phyloP scores from a whole-genome alignment of 2,888 invertebrate species.

The Xylota segnis region DNA sequence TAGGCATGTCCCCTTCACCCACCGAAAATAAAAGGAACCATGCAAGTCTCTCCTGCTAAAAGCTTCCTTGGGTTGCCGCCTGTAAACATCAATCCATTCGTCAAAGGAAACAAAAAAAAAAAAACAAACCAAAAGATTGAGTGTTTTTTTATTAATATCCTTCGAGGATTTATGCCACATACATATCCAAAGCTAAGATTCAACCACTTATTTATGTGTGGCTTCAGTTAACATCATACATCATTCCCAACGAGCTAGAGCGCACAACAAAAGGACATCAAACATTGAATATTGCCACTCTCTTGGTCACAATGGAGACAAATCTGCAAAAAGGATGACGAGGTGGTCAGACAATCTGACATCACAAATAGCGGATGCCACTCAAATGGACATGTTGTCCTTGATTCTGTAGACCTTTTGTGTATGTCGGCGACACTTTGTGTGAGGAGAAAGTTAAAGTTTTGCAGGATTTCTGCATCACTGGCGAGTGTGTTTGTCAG shows the following conservation, averaged over 20 bases:
- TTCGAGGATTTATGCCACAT: slow-evolving; percentile 34
- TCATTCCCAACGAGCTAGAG: slow-evolving; percentile 37
- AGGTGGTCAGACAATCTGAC: slow-evolving; percentile 56
- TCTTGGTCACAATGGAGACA: slow-evolving; percentile 32
- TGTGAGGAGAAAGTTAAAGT: neutral
- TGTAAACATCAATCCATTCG: slow-evolving; percentile 74
- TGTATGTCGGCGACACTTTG: slow-evolving; percentile 3
- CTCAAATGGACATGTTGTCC: slow-evolving; percentile 43
- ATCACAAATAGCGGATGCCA: slow-evolving; percentile 57
- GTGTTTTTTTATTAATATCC: slow-evolving; percentile 74
- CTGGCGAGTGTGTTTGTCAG: neutral
- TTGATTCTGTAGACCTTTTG: slow-evolving; percentile 22
- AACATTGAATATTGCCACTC: slow-evolving; percentile 55
- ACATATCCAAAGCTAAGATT: slow-evolving; percentile 49
- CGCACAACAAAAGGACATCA: slow-evolving; percentile 57
- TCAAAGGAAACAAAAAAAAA: slow-evolving; percentile 39
- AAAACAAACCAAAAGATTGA: slow-evolving; percentile 64
- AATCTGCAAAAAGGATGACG: slow-evolving; percentile 48
- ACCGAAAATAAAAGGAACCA: neutral
- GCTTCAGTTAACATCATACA: slow-evolving; percentile 60
- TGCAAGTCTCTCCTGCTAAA: slow-evolving; percentile 39
- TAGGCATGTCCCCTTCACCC: neutral
- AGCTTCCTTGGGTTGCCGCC: slow-evolving; percentile 60
- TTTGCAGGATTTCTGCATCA: slow-evolving; percentile 10
- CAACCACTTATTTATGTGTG: slow-evolving; percentile 57